phyloP scores from a whole-genome alignment of 1,140 invertebrate genomes.

The Saxidomus purpurata region DNA sequence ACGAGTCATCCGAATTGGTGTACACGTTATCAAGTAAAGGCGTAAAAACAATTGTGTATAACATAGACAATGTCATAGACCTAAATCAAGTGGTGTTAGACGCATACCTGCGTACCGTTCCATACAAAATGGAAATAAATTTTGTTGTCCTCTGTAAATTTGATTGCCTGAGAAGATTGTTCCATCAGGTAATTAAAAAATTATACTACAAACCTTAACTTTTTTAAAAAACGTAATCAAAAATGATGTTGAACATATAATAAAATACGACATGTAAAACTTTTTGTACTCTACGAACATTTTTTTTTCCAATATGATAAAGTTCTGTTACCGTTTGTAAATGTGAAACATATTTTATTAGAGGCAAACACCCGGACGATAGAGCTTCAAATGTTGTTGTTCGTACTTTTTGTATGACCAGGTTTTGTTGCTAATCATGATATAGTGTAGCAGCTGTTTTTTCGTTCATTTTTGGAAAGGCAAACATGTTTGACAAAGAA shows the following conservation, averaged over 20 bases:
- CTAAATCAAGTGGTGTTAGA: background rate
- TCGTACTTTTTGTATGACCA: too few relatives aligned
- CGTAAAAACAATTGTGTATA: background rate
- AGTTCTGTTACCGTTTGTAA: too few relatives aligned
- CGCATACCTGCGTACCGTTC: background rate
- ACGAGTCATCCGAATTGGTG: background rate
- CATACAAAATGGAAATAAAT: background rate
- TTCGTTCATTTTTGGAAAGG: background rate
- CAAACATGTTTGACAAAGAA: conserved; percentile 17
- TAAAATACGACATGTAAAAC: too few relatives aligned
- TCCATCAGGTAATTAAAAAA: background rate
- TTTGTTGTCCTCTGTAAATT: conserved; percentile 12
- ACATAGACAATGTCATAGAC: background rate
- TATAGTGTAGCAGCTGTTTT: background rate
- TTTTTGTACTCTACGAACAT: background rate
- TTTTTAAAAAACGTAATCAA: background rate
- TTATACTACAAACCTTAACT: background rate
- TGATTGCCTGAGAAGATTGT: background rate
- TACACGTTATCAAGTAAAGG: background rate
- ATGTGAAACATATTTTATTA: too few relatives aligned
- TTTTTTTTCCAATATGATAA: too few relatives aligned
- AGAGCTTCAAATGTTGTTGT: too few relatives aligned
- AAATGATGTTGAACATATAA: background rate
- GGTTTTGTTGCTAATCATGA: background rate
- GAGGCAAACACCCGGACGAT: too few relatives aligned